phyloP scores from a whole-genome alignment of 2,888 invertebrate genomes.

The Helobdella robusta region DNA sequence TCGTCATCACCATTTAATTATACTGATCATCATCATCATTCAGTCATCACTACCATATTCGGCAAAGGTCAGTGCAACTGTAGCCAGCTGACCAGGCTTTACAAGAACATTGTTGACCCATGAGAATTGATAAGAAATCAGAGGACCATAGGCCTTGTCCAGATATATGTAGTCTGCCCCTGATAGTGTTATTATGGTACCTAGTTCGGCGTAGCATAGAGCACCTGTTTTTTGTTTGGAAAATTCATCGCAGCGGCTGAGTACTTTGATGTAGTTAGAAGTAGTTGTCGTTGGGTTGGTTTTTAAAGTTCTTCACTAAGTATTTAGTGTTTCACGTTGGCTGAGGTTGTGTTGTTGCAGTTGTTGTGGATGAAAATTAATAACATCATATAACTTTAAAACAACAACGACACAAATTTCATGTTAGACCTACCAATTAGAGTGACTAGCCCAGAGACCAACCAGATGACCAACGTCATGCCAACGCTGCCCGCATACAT shows the following conservation, averaged over 20 bases:
- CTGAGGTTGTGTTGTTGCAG: no score
- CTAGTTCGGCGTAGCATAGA: slow-evolving; percentile 58
- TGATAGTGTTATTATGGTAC: slow-evolving; percentile 65
- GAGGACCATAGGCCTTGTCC: slow-evolving; percentile 55
- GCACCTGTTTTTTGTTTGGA: slow-evolving; percentile 27
- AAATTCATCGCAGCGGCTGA: no score
- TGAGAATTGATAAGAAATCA: slow-evolving; percentile 61
- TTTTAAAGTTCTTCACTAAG: no score
- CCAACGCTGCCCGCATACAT: slow-evolving; percentile 77
- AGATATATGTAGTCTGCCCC: slow-evolving; percentile 73
- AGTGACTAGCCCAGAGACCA: slow-evolving; percentile 80
- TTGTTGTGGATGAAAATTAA: no score
- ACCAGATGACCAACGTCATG: slow-evolving; percentile 87
- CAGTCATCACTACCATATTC: slow-evolving; percentile 36
- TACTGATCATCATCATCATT: neutral
- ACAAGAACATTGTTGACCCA: slow-evolving; percentile 49
- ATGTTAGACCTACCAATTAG: slow-evolving; percentile 70
- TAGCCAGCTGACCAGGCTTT: slow-evolving; percentile 50
- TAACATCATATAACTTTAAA: no score
- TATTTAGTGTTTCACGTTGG: no score
- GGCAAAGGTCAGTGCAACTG: slow-evolving; percentile 50
- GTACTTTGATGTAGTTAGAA: no score
- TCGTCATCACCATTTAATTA: neutral
- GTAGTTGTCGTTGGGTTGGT: no score
- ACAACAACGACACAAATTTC: no score